These are phyloP conservation scores for Ceratina australensis DNA, from an alignment of 1,140 invertebrate genomes.

Conservation along the genomic window DNA sequence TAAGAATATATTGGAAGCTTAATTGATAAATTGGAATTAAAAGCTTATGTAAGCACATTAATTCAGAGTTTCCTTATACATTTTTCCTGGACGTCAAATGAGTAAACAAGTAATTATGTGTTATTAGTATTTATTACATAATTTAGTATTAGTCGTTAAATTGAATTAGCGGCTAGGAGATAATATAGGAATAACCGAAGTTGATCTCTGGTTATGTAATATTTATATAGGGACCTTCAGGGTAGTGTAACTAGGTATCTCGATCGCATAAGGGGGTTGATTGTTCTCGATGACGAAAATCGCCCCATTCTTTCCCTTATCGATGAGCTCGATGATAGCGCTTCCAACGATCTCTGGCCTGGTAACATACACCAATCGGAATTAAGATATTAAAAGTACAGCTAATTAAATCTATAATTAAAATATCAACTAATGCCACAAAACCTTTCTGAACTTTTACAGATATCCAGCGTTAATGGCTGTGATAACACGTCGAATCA, in stretches of 20 bases:
- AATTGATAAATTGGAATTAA: too few species aligned
- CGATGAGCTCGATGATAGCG: slow-evolving; percentile 76
- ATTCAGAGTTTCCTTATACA: too few species aligned
- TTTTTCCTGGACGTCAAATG: too few species aligned
- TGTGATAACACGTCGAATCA: too few species aligned
- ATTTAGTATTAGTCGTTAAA: background rate
- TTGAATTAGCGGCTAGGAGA: background rate
- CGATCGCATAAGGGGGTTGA: slow-evolving; percentile 74
- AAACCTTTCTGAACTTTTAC: too few species aligned
- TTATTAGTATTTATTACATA: too few species aligned
- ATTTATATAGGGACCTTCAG: slow-evolving; percentile 38
- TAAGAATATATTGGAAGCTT: too few species aligned
- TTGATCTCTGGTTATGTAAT: background rate
- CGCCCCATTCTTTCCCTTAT: slow-evolving; percentile 74
- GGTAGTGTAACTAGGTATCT: slow-evolving; percentile 43
- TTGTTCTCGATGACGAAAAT: slow-evolving; percentile 77
- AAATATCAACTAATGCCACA: too few species aligned
- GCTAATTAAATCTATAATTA: too few species aligned
- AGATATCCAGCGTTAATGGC: too few species aligned
- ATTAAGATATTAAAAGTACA: background rate
- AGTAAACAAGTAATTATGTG: too few species aligned
- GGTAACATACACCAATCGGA: slow-evolving; percentile 12
- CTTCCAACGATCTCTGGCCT: slow-evolving; percentile 75
- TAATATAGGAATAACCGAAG: background rate
- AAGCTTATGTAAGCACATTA: too few species aligned